Conservation (phyloP, 2,888 invertebrate genomes). For the Perithous albicinctus region DNA sequence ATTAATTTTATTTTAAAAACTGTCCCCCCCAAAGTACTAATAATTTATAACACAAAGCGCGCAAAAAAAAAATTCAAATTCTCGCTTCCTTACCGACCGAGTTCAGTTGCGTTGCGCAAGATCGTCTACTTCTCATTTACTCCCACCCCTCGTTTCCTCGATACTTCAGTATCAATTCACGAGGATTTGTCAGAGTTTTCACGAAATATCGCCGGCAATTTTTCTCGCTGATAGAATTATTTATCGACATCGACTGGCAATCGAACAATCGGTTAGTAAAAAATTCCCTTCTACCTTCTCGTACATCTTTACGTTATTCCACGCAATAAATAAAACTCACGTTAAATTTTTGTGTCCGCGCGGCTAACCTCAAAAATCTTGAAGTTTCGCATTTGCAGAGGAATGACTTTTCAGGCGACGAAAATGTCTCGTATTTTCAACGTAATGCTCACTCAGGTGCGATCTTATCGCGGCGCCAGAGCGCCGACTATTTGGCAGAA, state of each 20-base stretch:
- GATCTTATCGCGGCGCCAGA: slow-evolving; percentile 30
- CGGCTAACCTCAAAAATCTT: slow-evolving; percentile 50
- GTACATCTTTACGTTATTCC: too few relatives aligned
- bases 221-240: not conserved
- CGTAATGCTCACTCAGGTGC: slow-evolving; percentile 52
- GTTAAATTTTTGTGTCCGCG: not conserved
- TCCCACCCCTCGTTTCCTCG: not conserved
- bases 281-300: not conserved
- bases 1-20: too few relatives aligned
- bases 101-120: not conserved
- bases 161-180: not conserved
- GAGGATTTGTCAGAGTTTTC: not conserved
- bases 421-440: slow-evolving; percentile 59
- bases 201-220: not conserved
- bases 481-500: slow-evolving; percentile 74
- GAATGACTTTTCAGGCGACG: not conserved
- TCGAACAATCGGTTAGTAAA: slow-evolving; percentile 12
- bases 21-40: not conserved
- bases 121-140: not conserved
- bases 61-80: not conserved
- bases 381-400: not conserved
- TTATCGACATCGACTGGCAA: slow-evolving; percentile 22
- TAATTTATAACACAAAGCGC: not conserved
- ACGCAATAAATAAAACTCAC: not conserved
- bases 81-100: not conserved